Conservation (phyloP, 2,797 vertebrate species). For the Sarcoramphus papa region DNA sequence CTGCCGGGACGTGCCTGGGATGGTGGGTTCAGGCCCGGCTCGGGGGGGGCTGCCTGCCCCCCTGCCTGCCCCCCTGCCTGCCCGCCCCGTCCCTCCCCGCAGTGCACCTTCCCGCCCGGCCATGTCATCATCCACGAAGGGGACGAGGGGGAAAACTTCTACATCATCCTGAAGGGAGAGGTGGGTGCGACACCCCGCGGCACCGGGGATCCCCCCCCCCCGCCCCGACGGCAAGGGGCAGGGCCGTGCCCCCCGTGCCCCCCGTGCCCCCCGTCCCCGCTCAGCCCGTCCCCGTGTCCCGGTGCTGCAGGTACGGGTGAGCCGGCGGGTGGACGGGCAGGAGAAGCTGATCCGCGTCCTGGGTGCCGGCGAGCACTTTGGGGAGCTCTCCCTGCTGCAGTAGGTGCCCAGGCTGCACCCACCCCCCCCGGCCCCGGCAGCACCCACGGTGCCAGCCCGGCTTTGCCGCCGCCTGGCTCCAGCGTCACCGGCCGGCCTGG, state of each 20-base stretch:
- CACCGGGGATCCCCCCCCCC: neutral
- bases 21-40: too few relatives aligned
- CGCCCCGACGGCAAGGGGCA: neutral
- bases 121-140: constrained; percentile 81
- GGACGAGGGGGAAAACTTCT: constrained; percentile 79
- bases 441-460: neutral
- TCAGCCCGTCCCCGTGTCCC: neutral
- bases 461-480: neutral
- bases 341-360: constrained; percentile 79
- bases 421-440: neutral
- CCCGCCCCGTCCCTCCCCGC: neutral
- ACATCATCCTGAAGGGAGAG: constrained; percentile 84
- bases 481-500: neutral
- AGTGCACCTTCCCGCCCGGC: constrained; percentile 80
- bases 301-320: constrained; percentile 74
- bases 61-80: neutral
- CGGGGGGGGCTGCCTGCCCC: neutral
- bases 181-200: constrained; percentile 16
- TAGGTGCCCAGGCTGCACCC: neutral
- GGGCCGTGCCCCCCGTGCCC: neutral
- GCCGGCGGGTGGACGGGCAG: constrained; percentile 70
- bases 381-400: constrained; percentile 82
- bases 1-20: too few relatives aligned
- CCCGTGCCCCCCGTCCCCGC: neutral
- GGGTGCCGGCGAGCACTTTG: constrained; percentile 81